Base-by-base conservation (phyloP, 2,113 vertebrate species). In the Phalacrocorax carbo region DNA sequence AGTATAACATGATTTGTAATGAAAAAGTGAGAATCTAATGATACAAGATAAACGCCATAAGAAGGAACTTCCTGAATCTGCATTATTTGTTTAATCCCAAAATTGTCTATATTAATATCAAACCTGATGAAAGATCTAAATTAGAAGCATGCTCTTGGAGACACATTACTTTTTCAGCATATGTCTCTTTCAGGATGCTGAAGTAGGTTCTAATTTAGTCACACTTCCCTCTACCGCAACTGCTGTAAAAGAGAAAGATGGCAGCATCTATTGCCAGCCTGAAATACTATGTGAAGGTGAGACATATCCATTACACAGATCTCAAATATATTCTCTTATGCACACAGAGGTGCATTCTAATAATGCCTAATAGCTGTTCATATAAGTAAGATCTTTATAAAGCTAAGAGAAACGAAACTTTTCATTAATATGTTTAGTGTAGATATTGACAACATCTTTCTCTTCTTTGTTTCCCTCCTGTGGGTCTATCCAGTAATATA, bases 211-310 rank as follows among this genome's bases (percentile, higher is more conserved):
- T 12, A 97, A 99, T 97, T 94, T 99, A 94, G 98, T 99, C 91
- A 98, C 84, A 48, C 66, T 99, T 82, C 91, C 97, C 48, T 97
- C 97, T 6, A 97, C 97, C 21, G 99, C 99, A 72, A 98, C 95
- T 44, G 98, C 99, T 62, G 87, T 99, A 30, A 99, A 99, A 94
- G 98, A 99, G 66, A 99, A 98, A 55, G 99, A 99, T 4, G 98
- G 98, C 52, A 98, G 93, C 68, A 94, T 99, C 40, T 97, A 97
- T 32, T 99, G 99, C 93, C 98, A 98, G 25, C 97, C 99, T 3
- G 99, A 99, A 96, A 86, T 96, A 36, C 87, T 99, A 2, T 98
- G 70, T 78, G 97, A 99, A 98, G 99, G 99, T 99, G 98, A 97
- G 94, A 55, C 27, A 44, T 14, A 10, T 5, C 44, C 23, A 9